Base-by-base conservation (phyloP, 1,140 invertebrate species). In the Archegozetes longisetosus region DNA sequence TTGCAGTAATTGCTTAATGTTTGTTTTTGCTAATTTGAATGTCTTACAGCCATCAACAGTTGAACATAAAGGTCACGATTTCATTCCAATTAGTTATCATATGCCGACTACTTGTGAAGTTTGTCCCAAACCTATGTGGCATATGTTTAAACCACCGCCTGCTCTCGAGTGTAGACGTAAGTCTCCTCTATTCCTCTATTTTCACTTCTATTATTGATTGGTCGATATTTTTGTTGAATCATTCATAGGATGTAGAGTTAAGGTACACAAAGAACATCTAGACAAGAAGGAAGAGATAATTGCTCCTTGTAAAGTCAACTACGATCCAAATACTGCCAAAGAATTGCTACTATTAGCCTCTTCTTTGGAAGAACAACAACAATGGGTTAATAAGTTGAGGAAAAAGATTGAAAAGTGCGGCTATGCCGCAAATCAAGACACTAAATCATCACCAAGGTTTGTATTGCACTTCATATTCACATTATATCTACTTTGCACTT, bases 51-150 rank as follows among this genome's bases (percentile, higher is more conserved):
- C 78, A 48, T 85, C 85, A 64, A 84, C 83, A 27, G 79, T 90
- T 55, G 77, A 82, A 62, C 81, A 94, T 70, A 96, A 97, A 76
- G 90, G 92, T 1, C 94, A 98, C 74, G 92, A 97, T 72, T 90
- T 98, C 68, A 79, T 96, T 60, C 84, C 87, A 66, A 91, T 98
- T 66, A 90, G 86, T 63, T 98, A 88, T 75, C 91, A 97, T 74
- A 97, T 96, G 82, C 93, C 93, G 32, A 95, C 94, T 1, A 86
- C 86, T 61, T 98, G 94, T 76, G 94, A 98, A 76, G 85, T 90
- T 54, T 98, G 94, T 79, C 83, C 89, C 29, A 93, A 91, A 72
- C 90, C 91, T 66, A 78, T 97, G 55, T 97, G 91, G 88, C 85
- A 95, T 72, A 88, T 97, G 82, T 86, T 98, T 71, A 82, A 90